Conservation (phyloP, 2,797 vertebrate genomes). For the Psittacula derbiana region DNA sequence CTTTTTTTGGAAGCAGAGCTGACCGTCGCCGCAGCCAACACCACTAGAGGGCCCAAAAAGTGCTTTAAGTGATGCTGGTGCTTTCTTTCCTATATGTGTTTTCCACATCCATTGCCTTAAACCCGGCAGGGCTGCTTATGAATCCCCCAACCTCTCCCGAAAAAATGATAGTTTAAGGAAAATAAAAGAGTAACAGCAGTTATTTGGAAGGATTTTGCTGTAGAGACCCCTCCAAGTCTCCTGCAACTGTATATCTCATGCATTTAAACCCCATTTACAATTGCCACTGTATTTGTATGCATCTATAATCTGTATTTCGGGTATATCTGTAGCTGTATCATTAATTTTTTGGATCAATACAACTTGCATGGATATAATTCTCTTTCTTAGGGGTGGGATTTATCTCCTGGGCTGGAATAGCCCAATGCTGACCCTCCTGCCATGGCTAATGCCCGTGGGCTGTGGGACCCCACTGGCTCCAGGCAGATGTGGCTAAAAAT, state of each 20-base stretch:
- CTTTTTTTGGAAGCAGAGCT: background rate
- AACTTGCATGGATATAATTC: fast-evolving
- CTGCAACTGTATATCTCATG: fast-evolving
- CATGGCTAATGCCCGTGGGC: fast-evolving
- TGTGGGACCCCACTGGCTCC: background rate
- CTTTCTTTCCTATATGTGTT: background rate
- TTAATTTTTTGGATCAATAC: background rate
- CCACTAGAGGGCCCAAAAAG: constrained; percentile 27
- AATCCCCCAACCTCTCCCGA: no score
- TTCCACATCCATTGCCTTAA: background rate
- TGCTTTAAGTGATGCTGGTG: background rate
- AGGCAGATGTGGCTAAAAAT: background rate
- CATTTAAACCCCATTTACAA: background rate
- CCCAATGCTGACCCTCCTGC: background rate
- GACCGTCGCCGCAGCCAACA: background rate
- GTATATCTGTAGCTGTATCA: background rate
- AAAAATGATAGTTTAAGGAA: background rate
- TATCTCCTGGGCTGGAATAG: background rate
- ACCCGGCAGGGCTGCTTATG: background rate
- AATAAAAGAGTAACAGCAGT: fast-evolving
- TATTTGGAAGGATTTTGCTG: background rate
- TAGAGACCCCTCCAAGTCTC: background rate
- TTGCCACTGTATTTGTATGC: fast-evolving
- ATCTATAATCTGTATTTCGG: background rate
- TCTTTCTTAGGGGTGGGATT: background rate